These are phyloP conservation scores for pig (Sus scrofa) DNA, from an alignment of 2,113 vertebrate genomes.

Conservation along the genomic window DNA sequence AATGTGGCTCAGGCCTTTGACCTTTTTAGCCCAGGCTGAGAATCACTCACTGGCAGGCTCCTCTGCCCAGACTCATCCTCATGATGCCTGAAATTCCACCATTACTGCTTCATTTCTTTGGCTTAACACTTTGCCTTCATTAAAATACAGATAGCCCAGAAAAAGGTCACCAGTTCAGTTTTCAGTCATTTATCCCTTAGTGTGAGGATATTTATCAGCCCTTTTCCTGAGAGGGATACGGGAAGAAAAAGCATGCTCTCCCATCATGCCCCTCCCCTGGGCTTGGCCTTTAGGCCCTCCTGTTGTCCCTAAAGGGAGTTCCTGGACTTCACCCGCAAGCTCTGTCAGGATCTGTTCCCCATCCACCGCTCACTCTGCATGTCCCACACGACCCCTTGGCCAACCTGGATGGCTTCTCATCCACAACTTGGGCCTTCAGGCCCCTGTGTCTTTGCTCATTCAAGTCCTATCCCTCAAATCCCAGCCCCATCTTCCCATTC, in stretches of 20 bases:
- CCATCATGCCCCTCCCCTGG: not conserved
- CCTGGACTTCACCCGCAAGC: accelerated
- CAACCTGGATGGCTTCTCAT: not conserved
- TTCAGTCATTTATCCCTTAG: not conserved
- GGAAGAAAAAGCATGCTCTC: too few relatives aligned
- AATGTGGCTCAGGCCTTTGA: not conserved
- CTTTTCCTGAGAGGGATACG: not conserved
- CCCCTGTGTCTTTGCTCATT: not conserved
- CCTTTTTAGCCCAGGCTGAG: not conserved
- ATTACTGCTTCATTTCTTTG: not conserved
- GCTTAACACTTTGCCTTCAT: not conserved
- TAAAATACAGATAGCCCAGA: not conserved
- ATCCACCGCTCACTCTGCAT: accelerated
- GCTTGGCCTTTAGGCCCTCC: not conserved
- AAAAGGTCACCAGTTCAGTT: not conserved
- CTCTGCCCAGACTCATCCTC: not conserved
- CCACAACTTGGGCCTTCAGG: not conserved
- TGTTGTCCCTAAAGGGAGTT: too few relatives aligned
- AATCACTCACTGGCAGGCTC: not conserved
- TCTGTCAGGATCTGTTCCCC: not conserved
- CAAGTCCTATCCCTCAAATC: not conserved
- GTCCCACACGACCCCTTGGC: accelerated
- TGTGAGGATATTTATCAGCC: not conserved
- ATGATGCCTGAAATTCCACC: not conserved
- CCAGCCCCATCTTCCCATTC: accelerated